phyloP scores from a whole-genome alignment of 2,888 invertebrate species.

The Andrena camellia region DNA sequence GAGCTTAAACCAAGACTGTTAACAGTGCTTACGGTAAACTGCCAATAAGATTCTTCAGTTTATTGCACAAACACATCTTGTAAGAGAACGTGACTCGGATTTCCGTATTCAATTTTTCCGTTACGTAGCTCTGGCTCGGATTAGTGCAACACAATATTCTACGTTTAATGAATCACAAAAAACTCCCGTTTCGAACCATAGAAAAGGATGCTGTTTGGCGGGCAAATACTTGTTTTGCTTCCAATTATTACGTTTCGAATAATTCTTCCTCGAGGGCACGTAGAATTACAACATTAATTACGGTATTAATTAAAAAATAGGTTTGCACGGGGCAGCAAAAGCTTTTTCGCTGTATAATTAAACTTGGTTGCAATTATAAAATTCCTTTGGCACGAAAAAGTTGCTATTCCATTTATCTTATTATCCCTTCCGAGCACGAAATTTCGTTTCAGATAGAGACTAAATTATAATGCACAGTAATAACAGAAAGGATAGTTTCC shows the following conservation, averaged over 20 bases:
- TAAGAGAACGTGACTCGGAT: constrained; percentile 47
- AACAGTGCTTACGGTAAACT: constrained; percentile 4
- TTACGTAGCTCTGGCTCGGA: constrained; percentile 9
- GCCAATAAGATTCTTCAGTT: constrained; percentile 18
- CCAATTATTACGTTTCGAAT: constrained; percentile 18
- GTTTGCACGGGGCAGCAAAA: not conserved
- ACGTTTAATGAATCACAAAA: constrained; percentile 47
- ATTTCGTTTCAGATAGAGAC: not conserved
- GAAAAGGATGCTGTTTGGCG: not conserved
- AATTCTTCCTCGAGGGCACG: not conserved
- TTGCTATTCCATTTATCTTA: not conserved
- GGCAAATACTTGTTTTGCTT: constrained; percentile 2
- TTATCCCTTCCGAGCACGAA: not conserved
- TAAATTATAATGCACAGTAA: not conserved
- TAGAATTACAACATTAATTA: constrained; percentile 16
- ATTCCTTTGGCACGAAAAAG: not conserved
- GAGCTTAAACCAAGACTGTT: constrained; percentile 4
- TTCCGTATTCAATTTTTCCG: constrained; percentile 32
- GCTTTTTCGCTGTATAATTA: not conserved
- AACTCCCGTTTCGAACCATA: constrained; percentile 9
- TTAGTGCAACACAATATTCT: constrained; percentile 7
- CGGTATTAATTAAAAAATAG: constrained; percentile 34
- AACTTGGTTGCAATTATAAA: too few species aligned
- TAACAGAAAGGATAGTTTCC: not conserved
- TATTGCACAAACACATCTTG: not conserved